A percentile compares a stretch with the other conserved stretches of the same genome.
Evolutionary conservation across 2,797 vertebrate genomes (phyloP).

Genomic region (Xiphophorus birchmanni): DNA sequence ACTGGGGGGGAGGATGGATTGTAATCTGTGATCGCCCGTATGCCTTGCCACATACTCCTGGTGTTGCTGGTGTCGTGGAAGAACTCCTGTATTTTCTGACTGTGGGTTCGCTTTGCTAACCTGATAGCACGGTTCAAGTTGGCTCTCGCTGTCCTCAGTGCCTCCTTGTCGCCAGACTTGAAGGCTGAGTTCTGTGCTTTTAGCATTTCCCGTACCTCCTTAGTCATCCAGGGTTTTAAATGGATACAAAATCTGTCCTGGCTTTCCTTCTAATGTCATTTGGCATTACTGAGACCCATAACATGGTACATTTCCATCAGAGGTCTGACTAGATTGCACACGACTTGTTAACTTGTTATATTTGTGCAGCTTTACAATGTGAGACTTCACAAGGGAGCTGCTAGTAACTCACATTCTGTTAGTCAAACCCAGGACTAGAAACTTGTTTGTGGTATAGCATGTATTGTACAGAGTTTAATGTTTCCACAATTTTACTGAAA

Average conservation of each 20-base stretch:
- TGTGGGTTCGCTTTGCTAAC: no score
- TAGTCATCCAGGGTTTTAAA: not conserved
- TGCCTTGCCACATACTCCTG: no score
- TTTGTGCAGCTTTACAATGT: constrained; percentile 2
- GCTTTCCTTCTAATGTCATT: not conserved
- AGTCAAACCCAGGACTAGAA: not conserved
- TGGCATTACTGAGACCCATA: not conserved
- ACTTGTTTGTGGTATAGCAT: not conserved
- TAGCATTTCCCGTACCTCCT: no score
- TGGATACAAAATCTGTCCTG: not conserved
- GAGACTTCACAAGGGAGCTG: constrained; percentile 5
- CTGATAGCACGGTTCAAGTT: no score
- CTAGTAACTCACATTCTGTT: constrained; percentile 16
- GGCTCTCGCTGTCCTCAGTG: no score
- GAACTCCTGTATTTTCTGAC: no score
- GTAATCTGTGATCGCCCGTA: no score
- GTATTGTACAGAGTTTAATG: not conserved
- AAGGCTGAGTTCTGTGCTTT: no score
- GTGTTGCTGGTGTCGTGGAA: no score
- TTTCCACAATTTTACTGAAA: not conserved
- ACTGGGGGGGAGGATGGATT: no score
- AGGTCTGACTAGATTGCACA: constrained; percentile 10
- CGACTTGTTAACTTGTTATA: not conserved
- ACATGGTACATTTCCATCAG: not conserved
- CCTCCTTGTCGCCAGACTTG: no score